Evolutionary conservation across 2,797 vertebrate genomes (phyloP).

Genomic region (Aselliscus stoliczkanus): DNA sequence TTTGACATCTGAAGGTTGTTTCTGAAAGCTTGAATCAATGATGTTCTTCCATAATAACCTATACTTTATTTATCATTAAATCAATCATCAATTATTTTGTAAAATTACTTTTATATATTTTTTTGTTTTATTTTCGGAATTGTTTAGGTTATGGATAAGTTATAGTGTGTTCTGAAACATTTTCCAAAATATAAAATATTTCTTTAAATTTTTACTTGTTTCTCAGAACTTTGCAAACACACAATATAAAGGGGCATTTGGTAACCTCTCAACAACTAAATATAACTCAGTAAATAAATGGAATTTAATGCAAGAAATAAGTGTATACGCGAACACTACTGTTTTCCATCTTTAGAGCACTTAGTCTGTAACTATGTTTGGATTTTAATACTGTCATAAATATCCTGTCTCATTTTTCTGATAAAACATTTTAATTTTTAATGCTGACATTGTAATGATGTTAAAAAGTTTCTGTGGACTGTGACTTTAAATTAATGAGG

Average conservation of each 20-base stretch:
- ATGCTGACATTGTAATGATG: not conserved
- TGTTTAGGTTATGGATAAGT: not conserved
- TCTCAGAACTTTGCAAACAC: not conserved
- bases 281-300: not conserved
- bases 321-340: not conserved
- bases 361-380: not conserved
- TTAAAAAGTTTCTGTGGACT: not conserved
- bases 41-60: not conserved
- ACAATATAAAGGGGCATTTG: not conserved
- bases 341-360: not conserved
- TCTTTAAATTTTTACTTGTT: not conserved
- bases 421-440: not conserved
- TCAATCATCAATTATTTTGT: not conserved
- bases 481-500: not conserved
- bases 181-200: not conserved
- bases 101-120: not conserved
- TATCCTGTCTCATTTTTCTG: not conserved
- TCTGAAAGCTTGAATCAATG: not conserved
- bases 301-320: not conserved
- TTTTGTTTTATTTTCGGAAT: not conserved
- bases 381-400: conserved; percentile 3
- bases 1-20: not conserved
- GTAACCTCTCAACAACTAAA: not conserved
- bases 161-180: not conserved
- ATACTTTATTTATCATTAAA: not conserved